phyloP scores from a whole-genome alignment of 2,888 invertebrate species.

The Caenorhabditis sulstoni region DNA sequence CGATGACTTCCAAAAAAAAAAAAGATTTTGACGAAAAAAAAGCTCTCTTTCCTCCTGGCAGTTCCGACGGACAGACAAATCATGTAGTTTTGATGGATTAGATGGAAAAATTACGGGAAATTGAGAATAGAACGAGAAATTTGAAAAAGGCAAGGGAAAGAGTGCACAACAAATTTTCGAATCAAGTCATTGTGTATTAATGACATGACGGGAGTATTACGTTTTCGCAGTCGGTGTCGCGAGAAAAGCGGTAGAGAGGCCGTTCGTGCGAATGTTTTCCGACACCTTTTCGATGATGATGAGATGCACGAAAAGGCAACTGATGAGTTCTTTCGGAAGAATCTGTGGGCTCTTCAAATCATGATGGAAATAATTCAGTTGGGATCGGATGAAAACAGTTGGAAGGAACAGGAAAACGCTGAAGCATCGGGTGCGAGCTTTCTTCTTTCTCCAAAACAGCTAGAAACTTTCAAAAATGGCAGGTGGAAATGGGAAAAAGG shows the following conservation, averaged over 20 bases:
- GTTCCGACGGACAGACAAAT: conserved; percentile 11
- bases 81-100: conserved; percentile 39
- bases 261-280: conserved; percentile 10
- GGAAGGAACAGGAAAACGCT: conserved; percentile 10
- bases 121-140: background rate
- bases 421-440: background rate
- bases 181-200: conserved; percentile 57
- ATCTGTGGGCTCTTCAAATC: conserved; percentile 26
- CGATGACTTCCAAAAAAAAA: background rate
- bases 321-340: conserved; percentile 17
- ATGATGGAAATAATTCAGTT: conserved; percentile 48
- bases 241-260: conserved; percentile 12
- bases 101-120: conserved; percentile 25
- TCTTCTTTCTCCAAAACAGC: too few species aligned
- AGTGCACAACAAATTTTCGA: conserved; percentile 30
- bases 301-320: conserved; percentile 49
- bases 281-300: conserved; percentile 18
- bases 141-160: conserved; percentile 1
- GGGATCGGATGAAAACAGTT: conserved; percentile 20
- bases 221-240: conserved; percentile 5
- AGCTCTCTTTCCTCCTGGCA: background rate
- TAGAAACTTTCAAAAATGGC: too few species aligned
- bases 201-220: conserved; percentile 38
- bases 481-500: background rate
- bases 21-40: background rate